These are phyloP conservation scores for Bujurquina vittata DNA, from an alignment of 2,113 vertebrate species.

Conservation along the genomic window DNA sequence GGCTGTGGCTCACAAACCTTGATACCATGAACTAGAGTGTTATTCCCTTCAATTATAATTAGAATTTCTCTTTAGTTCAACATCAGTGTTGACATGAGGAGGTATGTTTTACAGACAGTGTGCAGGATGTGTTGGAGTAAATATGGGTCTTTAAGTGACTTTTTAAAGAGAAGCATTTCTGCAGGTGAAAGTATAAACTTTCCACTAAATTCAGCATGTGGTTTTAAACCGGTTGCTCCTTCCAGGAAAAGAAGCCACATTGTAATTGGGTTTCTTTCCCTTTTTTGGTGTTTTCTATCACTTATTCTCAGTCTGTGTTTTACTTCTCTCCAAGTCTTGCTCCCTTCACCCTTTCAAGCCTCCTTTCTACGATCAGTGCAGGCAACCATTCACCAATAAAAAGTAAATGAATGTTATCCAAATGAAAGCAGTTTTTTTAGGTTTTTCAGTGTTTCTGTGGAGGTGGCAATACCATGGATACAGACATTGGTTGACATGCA, in stretches of 20 bases:
- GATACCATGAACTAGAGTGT: not conserved
- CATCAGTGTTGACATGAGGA: too few relatives aligned
- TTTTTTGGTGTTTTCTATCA: conserved; percentile 7
- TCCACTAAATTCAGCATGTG: not conserved
- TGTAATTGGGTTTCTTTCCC: not conserved
- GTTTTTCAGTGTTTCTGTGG: not conserved
- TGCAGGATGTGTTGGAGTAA: not conserved
- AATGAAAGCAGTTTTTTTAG: conserved; percentile 51
- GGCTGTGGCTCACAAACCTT: not conserved
- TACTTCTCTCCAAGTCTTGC: conserved; percentile 46
- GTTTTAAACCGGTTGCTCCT: conserved; percentile 6
- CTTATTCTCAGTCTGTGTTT: conserved; percentile 53
- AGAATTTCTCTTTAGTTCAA: not conserved
- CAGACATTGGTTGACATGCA: not conserved
- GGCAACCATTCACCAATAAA: conserved; percentile 49
- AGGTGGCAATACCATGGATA: not conserved
- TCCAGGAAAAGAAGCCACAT: not conserved
- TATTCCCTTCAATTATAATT: not conserved
- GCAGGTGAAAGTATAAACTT: not conserved
- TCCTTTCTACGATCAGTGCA: conserved; percentile 29
- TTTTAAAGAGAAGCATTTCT: not conserved
- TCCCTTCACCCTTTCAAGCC: conserved; percentile 24
- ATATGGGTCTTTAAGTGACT: not conserved
- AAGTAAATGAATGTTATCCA: conserved; percentile 52
- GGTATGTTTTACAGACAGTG: not conserved